Evolutionary conservation across 2,113 vertebrate genomes (phyloP), one percentile per base, ranked within the genome.

Genomic region (Gobius niger): DNA sequence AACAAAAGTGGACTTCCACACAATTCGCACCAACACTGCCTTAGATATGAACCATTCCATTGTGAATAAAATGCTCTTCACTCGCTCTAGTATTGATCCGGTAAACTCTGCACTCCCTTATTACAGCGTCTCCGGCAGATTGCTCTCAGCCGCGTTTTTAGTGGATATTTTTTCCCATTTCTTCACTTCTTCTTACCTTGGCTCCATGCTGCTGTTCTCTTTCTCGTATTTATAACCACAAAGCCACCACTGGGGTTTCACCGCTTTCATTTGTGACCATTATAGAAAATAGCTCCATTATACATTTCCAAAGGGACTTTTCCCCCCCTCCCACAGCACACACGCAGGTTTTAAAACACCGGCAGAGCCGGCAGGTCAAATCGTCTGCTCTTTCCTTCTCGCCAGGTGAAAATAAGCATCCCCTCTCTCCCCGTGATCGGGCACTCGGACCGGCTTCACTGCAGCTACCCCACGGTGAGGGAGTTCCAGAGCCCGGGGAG

Each of bases 351-450:
- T 16, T 24, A 70, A 46, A 41, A 47, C 24, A 61, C 18, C 8
- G 63, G 44, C 10, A n/a, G 14, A 24, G 7, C 7, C 16, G 11
- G 24, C 7, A n/a, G n/a, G 1, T 67, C 24, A 34, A 1, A 12
- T 5, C 34, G 46, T 9, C 8, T 16, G 2, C 7, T 41, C 14
- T 13, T 5, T 19, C 51, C 7, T 53, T 34, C 24, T 34, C 1
- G 9, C 51, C 63, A 49, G 47, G 47, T 49, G 13, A 49, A 75
- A 64, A 91, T 93, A 79, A 88, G 83, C 74, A 75, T 93, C 51
- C 87, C 82, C 0, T 86, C 80, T 9, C 86, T 93, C 34, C 91
- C 92, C 46, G 4, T 52, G 24, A 88, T 92, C 19, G 81, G 84
- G 54, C 44, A 18, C 1, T 84, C 89, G 11, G 91, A 92, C 82